Base-by-base conservation (phyloP, 1,140 invertebrate species). In the Dermatophagoides farinae region DNA sequence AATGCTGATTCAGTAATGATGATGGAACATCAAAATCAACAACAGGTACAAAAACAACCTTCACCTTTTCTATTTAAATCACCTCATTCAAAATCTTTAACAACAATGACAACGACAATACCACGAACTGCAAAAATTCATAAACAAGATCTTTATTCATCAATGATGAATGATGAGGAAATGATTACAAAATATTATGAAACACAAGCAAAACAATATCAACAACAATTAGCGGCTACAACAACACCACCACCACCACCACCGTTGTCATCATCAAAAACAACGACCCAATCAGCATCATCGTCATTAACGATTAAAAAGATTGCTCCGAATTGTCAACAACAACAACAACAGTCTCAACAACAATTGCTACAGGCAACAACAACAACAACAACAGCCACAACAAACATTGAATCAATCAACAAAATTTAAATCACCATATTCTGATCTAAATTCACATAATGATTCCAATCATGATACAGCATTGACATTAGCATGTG, bases 381-480 rank as follows among this genome's bases (percentile, higher is more conserved):
- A 6, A 14, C n/a, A 14, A 31, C 22, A 57, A 18, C 38, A 22
- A 46, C 46, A 37, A 46, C 55, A 41, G 53, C 62, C 18, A 49
- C 59, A 39, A 40, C 55, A 23, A 54, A 38, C 11, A 49, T 39
- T 8, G 44, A n/a, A 16, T n/a, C 43, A 44, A 44, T 11, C 14
- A n/a, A 20, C 47, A 14, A 50, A 50, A 25, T 18, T 14, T 25
- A 55, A 55, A n/a, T n/a, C 54, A 40, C 64, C 67, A n/a, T 59
- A 66, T 16, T 64, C 77, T 73, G 88, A 95, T 71, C 83, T 97
- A 50, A 88, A 97, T 75, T 88, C 87, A 12, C 88, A 93, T 73
- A 98, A 93, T 0, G 92, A 97, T 69, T 90, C 86, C 60, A 97
- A 97, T 76, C 90, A 95, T 74, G 95, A 98, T 71, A 98, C 95